Evolutionary conservation across 1,140 invertebrate genomes (phyloP).

Genomic region (Scaptomyza hsui): DNA sequence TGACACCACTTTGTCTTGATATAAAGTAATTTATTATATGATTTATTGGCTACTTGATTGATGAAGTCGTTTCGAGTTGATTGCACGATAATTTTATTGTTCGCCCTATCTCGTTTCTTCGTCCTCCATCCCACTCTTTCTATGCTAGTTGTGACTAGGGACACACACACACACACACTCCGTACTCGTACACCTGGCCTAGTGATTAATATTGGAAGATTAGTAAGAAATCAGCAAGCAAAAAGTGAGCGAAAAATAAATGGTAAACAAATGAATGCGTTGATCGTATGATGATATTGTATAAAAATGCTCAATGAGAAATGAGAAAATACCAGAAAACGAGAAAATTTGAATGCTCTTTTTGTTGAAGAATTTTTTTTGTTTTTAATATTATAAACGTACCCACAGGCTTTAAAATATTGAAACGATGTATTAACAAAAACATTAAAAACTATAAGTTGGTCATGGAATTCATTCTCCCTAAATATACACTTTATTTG

Average conservation of each 20-base stretch:
- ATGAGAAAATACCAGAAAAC: no score
- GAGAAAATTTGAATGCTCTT: no score
- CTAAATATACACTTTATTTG: no score
- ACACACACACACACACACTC: not conserved
- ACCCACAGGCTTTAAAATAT: no score
- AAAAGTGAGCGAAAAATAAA: slow-evolving; percentile 3
- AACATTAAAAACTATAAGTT: no score
- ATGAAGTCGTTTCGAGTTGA: slow-evolving; percentile 67
- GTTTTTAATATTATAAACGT: no score
- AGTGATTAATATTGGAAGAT: slow-evolving; percentile 63
- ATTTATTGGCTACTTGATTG: slow-evolving; percentile 73
- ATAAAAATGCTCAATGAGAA: not conserved
- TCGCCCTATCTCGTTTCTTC: no score
- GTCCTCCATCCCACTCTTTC: slow-evolving; percentile 26
- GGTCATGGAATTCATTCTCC: no score
- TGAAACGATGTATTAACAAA: no score
- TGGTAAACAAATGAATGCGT: slow-evolving; percentile 46
- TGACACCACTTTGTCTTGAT: slow-evolving; percentile 72
- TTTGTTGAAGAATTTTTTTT: no score
- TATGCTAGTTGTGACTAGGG: not conserved
- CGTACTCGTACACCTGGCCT: slow-evolving; percentile 48
- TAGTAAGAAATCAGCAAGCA: slow-evolving; percentile 53
- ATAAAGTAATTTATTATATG: slow-evolving; percentile 65
- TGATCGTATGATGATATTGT: slow-evolving; percentile 15
- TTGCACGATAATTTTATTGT: slow-evolving; percentile 67